Evolutionary conservation across 2,113 vertebrate species (phyloP).

Genomic region (Platichthys flesus): DNA sequence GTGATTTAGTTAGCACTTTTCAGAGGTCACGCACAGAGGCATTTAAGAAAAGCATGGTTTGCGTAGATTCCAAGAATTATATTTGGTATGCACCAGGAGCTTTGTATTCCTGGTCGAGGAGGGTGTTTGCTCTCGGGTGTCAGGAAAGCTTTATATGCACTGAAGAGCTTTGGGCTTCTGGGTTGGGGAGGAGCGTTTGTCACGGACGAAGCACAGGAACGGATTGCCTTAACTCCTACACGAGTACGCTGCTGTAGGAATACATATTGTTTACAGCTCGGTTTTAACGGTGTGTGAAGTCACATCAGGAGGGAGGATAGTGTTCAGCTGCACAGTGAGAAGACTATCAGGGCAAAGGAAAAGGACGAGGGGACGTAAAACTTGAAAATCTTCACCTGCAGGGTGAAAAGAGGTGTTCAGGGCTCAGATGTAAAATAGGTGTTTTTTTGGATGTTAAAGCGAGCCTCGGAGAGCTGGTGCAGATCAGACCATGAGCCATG

Average conservation of each 20-base stretch:
- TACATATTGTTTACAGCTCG: conserved; percentile 76
- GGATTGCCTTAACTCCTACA: conserved; percentile 79
- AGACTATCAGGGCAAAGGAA: conserved; percentile 35
- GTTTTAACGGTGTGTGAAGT: conserved; percentile 44
- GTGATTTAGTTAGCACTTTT: conserved; percentile 57
- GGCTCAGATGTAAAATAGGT: conserved; percentile 35
- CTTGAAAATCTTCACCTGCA: conserved; percentile 63
- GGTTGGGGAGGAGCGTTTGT: conserved; percentile 64
- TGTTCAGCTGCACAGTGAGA: conserved; percentile 48
- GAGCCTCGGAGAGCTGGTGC: conserved; percentile 80
- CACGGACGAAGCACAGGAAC: conserved; percentile 64
- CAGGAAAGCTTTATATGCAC: conserved; percentile 73
- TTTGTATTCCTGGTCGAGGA: conserved; percentile 42
- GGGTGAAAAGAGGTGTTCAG: conserved; percentile 35
- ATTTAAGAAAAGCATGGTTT: conserved; percentile 45
- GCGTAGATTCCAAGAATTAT: conserved; percentile 46
- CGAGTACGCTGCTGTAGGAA: conserved; percentile 53
- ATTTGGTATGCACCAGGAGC: conserved; percentile 51
- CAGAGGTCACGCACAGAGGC: conserved; percentile 48
- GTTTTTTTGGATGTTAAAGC: conserved; percentile 63
- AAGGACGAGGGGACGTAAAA: conserved; percentile 43
- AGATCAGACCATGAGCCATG: conserved; percentile 80
- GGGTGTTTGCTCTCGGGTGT: conserved; percentile 53
- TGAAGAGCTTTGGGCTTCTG: conserved; percentile 72
- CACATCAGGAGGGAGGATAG: conserved; percentile 43